phyloP scores from a whole-genome alignment of 2,888 invertebrate genomes.

The Apamea sordens region DNA sequence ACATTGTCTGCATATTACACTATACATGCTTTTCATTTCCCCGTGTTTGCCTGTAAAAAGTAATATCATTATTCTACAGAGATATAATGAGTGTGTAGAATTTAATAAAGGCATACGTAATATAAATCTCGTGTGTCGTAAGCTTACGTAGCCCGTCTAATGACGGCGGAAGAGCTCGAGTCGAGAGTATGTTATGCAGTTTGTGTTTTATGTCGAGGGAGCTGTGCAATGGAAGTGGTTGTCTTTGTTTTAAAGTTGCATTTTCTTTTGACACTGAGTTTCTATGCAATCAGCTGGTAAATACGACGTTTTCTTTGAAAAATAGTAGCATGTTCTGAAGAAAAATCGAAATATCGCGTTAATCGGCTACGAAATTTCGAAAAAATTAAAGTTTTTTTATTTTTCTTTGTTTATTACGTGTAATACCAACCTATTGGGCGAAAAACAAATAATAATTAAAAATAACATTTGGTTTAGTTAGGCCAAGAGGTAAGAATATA shows the following conservation, averaged over 20 bases:
- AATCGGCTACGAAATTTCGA: not conserved
- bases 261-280: not conserved
- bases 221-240: not conserved
- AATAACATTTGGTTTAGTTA: not conserved
- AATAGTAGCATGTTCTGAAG: not conserved
- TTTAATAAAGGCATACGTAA: conserved; percentile 11
- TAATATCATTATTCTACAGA: not conserved
- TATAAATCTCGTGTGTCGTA: conserved; percentile 7
- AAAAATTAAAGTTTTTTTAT: not conserved
- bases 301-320: not conserved
- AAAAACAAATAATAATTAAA: not conserved
- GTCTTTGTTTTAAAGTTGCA: not conserved
- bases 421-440: not conserved
- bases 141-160: not conserved
- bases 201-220: not conserved
- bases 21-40: not conserved
- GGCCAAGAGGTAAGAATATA: not conserved
- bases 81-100: not conserved
- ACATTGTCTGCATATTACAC: not conserved
- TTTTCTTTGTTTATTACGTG: not conserved
- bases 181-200: not conserved
- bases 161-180: conserved; percentile 6
- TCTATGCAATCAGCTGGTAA: not conserved
- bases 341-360: not conserved
- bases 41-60: not conserved